Evolutionary conservation across 1,140 invertebrate species (phyloP).

Genomic region (Brachionus koreanus): DNA sequence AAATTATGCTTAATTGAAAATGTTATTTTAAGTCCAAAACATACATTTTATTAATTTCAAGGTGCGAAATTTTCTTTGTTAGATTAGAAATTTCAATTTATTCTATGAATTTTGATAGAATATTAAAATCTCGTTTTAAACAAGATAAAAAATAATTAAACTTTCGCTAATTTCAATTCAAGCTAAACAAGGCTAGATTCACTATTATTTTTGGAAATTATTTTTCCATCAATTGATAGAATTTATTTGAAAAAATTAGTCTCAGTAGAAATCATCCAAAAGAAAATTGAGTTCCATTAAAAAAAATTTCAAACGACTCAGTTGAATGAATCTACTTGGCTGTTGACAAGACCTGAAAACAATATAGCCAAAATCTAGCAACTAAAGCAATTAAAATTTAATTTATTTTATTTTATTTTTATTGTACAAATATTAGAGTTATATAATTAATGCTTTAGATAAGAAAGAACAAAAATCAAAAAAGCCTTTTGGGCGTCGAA

Average conservation of each 20-base stretch:
- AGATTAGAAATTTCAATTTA: not conserved
- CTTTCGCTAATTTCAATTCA: not conserved
- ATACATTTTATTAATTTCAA: not conserved
- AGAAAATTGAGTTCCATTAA: not conserved
- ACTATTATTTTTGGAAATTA: not conserved
- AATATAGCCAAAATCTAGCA: not conserved
- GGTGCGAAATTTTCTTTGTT: not conserved
- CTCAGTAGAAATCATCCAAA: not conserved
- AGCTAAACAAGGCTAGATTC: not conserved
- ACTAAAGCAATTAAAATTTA: not conserved
- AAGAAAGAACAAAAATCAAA: not conserved
- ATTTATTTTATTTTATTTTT: not conserved
- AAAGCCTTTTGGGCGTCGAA: not conserved
- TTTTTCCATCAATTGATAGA: not conserved
- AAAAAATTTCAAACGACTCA: not conserved
- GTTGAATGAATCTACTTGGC: not conserved
- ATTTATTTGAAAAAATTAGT: not conserved
- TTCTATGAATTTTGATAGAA: not conserved
- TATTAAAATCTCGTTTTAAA: not conserved
- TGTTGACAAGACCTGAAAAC: not conserved
- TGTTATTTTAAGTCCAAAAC: not conserved
- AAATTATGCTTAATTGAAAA: not conserved
- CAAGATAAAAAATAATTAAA: not conserved
- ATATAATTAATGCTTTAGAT: not conserved
- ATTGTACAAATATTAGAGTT: not conserved